Conservation (phyloP, 2,888 invertebrate species). For the Anagyrus pseudococci region DNA sequence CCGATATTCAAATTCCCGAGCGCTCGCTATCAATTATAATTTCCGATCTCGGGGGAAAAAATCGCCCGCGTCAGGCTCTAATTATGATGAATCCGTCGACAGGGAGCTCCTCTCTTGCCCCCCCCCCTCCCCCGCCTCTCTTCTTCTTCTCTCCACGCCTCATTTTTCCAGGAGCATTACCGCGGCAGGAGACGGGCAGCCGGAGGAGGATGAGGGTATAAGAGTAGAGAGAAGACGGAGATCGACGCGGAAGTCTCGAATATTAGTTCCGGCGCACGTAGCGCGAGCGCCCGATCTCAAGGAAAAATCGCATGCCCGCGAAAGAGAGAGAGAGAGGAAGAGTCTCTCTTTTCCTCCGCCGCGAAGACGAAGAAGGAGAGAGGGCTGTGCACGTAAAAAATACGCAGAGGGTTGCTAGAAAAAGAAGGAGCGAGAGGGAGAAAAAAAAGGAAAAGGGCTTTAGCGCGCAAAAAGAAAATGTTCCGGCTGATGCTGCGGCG, state of each 20-base stretch:
- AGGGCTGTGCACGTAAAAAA: not conserved
- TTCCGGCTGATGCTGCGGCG: not conserved
- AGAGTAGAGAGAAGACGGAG: not conserved
- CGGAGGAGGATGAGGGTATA: not conserved
- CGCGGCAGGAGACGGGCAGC: not conserved
- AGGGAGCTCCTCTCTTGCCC: not conserved
- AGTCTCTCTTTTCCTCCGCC: not conserved
- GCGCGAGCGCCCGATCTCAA: not conserved
- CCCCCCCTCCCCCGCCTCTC: not conserved
- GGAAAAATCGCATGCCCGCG: not conserved
- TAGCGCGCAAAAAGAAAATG: not conserved
- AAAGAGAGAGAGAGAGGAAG: no score
- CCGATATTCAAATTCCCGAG: conserved; percentile 7
- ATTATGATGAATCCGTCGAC: conserved; percentile 20
- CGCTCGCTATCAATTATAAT: conserved; percentile 24
- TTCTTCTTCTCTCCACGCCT: no score
- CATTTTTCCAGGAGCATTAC: not conserved
- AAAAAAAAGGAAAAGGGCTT: no score
- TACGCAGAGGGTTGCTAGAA: no score
- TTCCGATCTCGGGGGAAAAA: not conserved
- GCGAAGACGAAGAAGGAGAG: not conserved
- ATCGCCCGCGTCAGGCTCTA: conserved; percentile 13
- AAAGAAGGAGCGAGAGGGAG: not conserved
- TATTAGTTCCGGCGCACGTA: conserved; percentile 5
- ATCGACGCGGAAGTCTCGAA: not conserved